Percentiles rank a stretch among this genome's conserved stretches.
Conservation (phyloP, 2,113 vertebrate species). For the Ptychochromis oligacanthus region DNA sequence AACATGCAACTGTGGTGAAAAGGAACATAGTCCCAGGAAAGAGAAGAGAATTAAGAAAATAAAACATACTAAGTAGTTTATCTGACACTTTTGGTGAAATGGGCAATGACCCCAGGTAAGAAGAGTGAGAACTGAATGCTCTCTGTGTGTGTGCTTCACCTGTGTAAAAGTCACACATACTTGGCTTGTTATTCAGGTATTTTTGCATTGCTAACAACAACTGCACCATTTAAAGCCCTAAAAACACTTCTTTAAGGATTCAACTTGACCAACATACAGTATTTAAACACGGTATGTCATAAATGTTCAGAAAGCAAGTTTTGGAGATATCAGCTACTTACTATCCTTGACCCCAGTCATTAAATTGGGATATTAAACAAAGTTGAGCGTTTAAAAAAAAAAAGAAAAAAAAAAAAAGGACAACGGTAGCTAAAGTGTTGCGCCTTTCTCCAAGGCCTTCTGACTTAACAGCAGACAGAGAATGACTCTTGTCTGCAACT, state of each 20-base stretch:
- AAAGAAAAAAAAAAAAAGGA: neutral
- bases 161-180: conserved; percentile 26
- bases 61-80: neutral
- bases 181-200: conserved; percentile 46
- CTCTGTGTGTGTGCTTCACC: neutral
- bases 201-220: conserved; percentile 37
- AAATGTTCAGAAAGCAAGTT: neutral
- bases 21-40: neutral
- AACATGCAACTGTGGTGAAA: neutral
- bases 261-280: neutral
- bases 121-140: conserved; percentile 44
- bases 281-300: neutral
- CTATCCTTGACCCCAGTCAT: neutral
- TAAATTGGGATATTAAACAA: neutral
- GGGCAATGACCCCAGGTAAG: neutral
- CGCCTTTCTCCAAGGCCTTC: conserved; percentile 41
- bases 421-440: conserved; percentile 31
- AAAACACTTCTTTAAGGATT: neutral
- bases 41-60: neutral
- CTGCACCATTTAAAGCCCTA: conserved; percentile 39
- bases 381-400: neutral
- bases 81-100: conserved; percentile 20
- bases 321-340: neutral
- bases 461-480: conserved; percentile 35
- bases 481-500: conserved; percentile 28